A percentile compares a stretch with the other conserved stretches of the same genome.
Conservation (phyloP, 1,140 invertebrate genomes). For the Cotesia chilonis region DNA sequence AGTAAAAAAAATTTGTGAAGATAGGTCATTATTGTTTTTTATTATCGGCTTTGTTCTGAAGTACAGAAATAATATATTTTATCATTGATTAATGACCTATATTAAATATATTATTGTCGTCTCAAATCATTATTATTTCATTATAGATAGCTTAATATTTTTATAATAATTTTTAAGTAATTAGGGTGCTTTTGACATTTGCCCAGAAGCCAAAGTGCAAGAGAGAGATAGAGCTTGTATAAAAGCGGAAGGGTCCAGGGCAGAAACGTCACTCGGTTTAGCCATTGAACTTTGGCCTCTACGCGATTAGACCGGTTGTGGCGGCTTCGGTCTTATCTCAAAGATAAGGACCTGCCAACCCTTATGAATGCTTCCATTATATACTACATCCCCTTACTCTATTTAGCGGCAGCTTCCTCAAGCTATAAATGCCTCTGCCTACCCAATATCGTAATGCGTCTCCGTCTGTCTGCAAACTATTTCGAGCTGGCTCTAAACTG, state of each 20-base stretch:
- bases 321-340: slow-evolving; percentile 52
- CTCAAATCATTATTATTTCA: too few relatives aligned
- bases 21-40: too few relatives aligned
- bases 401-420: slow-evolving; percentile 32
- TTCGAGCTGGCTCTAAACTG: slow-evolving; percentile 40
- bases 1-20: too few relatives aligned
- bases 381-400: slow-evolving; percentile 28
- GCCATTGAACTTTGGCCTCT: slow-evolving; percentile 47
- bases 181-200: slow-evolving; percentile 39
- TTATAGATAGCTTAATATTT: slow-evolving; percentile 17
- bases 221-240: slow-evolving; percentile 35
- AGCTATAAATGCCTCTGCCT: background rate
- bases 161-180: slow-evolving; percentile 38
- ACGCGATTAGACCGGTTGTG: slow-evolving; percentile 44
- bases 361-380: slow-evolving; percentile 63
- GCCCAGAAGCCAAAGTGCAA: slow-evolving; percentile 40
- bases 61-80: too few relatives aligned
- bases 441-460: slow-evolving; percentile 20
- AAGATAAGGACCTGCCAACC: slow-evolving; percentile 60
- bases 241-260: slow-evolving; percentile 51
- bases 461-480: slow-evolving; percentile 14
- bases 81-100: background rate
- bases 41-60: too few relatives aligned
- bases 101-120: slow-evolving; percentile 19
- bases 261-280: slow-evolving; percentile 45